These are phyloP conservation scores for Pseudococcus viburni DNA, from an alignment of 2,888 invertebrate genomes.

Conservation along the genomic window DNA sequence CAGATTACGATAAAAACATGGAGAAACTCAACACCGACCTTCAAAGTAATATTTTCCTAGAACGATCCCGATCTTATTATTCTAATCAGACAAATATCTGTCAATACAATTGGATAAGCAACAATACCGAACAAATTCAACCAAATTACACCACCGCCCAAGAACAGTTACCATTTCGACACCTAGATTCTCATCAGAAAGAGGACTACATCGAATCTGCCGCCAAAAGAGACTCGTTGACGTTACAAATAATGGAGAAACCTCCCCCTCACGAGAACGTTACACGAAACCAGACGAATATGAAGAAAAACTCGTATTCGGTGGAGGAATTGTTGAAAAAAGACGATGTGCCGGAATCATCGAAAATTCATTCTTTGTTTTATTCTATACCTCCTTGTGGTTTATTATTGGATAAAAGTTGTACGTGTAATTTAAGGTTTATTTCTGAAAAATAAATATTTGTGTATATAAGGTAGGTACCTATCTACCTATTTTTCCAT, in stretches of 20 bases:
- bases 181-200: not conserved
- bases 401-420: constrained; percentile 69
- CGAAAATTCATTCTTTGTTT: constrained; percentile 67
- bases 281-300: constrained; percentile 8
- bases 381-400: constrained; percentile 70
- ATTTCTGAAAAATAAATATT: constrained; percentile 56
- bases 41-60: constrained; percentile 43
- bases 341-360: constrained; percentile 64
- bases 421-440: constrained; percentile 69
- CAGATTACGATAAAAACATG: constrained; percentile 57
- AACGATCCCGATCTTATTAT: constrained; percentile 56
- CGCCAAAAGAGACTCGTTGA: constrained; percentile 23
- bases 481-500: too few species aligned
- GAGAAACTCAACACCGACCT: constrained; percentile 57
- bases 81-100: constrained; percentile 19
- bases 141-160: not conserved
- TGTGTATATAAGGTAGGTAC: not conserved
- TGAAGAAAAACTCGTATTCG: constrained; percentile 55
- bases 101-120: constrained; percentile 56
- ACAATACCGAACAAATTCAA: not conserved
- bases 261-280: not conserved
- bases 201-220: not conserved
- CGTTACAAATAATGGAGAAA: not conserved
- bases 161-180: constrained; percentile 60
- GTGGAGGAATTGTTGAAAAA: constrained; percentile 69